Conservation (phyloP, 2,113 vertebrate genomes). For the Macaca nemestrina region DNA sequence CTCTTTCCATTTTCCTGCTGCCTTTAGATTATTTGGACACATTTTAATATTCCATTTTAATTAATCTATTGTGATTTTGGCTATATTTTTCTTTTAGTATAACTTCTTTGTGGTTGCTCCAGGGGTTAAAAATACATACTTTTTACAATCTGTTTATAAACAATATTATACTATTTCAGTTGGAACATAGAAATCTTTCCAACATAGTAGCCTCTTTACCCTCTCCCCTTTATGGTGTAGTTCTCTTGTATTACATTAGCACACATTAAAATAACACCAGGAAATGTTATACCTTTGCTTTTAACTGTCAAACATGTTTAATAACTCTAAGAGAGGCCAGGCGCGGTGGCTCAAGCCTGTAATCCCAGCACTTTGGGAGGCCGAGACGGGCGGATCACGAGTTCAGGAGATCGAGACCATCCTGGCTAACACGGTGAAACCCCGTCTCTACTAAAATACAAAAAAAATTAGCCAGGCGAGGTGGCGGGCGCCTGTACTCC, state of each 20-base stretch:
- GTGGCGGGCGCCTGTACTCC: no score
- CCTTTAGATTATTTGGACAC: background rate
- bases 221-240: background rate
- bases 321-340: background rate
- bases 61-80: background rate
- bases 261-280: background rate
- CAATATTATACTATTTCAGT: background rate
- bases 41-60: background rate
- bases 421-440: no score
- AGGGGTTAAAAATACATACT: background rate
- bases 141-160: background rate
- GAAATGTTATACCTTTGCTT: background rate
- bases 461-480: no score
- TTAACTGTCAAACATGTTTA: background rate
- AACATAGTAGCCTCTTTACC: background rate
- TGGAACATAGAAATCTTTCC: background rate
- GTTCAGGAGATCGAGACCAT: no score
- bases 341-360: no score
- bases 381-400: no score
- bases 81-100: background rate
- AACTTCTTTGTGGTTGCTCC: background rate
- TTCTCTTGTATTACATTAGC: background rate
- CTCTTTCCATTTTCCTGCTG: background rate
- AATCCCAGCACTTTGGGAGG: no score
- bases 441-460: no score